Conservation (phyloP, 2,797 vertebrate genomes). For the Acipenser oxyrinchus region DNA sequence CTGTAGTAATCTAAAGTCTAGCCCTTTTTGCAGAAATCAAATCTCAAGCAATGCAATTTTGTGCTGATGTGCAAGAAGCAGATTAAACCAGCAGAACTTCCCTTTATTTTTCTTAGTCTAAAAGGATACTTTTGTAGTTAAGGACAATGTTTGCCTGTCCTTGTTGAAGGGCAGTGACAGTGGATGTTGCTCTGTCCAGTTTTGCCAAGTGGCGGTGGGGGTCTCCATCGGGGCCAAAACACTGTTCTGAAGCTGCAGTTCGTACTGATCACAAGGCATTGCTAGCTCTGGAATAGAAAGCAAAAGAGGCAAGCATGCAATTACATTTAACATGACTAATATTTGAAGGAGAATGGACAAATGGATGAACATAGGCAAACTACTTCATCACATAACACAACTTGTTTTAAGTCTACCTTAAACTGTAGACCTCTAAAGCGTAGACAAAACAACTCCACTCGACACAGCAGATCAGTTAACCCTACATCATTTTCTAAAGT, state of each 20-base stretch:
- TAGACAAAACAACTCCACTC: too few relatives aligned
- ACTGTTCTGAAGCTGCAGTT: slow-evolving; percentile 80
- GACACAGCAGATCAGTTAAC: too few relatives aligned
- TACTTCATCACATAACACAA: too few relatives aligned
- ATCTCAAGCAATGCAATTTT: not conserved
- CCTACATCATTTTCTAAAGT: too few relatives aligned
- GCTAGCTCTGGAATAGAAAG: slow-evolving; percentile 59
- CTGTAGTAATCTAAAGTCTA: too few relatives aligned
- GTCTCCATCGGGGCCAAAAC: slow-evolving; percentile 48
- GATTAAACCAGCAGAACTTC: too few relatives aligned
- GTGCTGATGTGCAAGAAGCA: too few relatives aligned
- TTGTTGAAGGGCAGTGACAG: slow-evolving; percentile 46
- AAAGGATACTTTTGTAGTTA: slow-evolving; percentile 67
- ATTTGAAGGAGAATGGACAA: too few relatives aligned
- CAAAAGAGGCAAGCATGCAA: not conserved
- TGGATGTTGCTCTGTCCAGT: slow-evolving; percentile 63
- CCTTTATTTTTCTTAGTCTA: not conserved
- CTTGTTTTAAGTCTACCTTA: too few relatives aligned
- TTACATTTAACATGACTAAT: too few relatives aligned
- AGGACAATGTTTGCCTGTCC: slow-evolving; percentile 64
- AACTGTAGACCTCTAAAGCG: not conserved
- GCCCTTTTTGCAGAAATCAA: not conserved
- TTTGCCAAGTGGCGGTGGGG: slow-evolving; percentile 50
- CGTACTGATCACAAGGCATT: slow-evolving; percentile 93
- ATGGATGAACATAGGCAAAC: too few relatives aligned